Base-by-base conservation (phyloP, 2,113 vertebrate species). In the Labeo rohita region DNA sequence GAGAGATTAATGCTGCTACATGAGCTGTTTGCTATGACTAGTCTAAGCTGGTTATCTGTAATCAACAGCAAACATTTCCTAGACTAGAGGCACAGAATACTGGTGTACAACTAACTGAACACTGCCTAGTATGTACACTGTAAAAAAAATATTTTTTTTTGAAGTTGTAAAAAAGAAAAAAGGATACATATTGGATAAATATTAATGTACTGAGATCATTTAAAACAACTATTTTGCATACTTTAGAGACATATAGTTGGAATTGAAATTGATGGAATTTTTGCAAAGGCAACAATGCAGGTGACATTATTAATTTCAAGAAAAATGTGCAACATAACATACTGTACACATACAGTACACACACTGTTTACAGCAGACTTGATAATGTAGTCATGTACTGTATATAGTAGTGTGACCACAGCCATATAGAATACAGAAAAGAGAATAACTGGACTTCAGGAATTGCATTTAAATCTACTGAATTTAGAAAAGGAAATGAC, bases 21-120 rank as follows among this genome's bases (percentile, higher is more conserved):
- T 66, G 59, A 66, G n/a, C n/a, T 49, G 59, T 28, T 65, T 80
- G 54, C 7, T 39, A 21, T 28, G 39, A 66, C 15, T 23, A 21
- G 12, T 47, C n/a, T 65, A 47, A 81, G 23, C 43, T 81, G 61
- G 43, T 81, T 63, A 80, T 63, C 50, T 78, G 75, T 78, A 56
- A 56, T 50, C 75, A 78, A 56, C 15, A 56, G 50, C 28, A 56
- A 10, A 28, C 43, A 18, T 66, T 81, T 13, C 49, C 23, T 74
- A 49, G n/a, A n/a, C 21, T 49, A 23, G 23, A 34, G 8, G 39
- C 43, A n/a, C 36, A 39, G 8, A 50, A 76, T 76, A 54, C 15
- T 6, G 56, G 4, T 18, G 13, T 77, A 77, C 28, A n/a, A 9
- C 18, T 59, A 2, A 36, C 28, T 78, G 52, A 59, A 78, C 18